Base-by-base conservation (phyloP, 2,113 vertebrate genomes). In the Limanda limanda region DNA sequence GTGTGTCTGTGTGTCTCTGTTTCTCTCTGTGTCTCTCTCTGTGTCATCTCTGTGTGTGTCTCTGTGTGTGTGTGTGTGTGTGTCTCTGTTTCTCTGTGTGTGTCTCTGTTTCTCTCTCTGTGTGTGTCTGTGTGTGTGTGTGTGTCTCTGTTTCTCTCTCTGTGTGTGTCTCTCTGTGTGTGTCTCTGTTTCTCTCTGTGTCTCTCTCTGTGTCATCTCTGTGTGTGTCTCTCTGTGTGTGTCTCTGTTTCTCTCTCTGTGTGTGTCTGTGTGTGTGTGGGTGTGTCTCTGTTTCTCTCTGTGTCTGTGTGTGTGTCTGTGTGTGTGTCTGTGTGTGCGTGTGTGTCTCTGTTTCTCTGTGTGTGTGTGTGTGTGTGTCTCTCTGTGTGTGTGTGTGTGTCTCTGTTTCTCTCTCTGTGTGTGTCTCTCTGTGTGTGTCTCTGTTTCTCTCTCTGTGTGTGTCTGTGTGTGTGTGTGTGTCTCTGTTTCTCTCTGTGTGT, bases 261-360 rank as follows among this genome's bases (percentile, higher is more conserved):
- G 10, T 63, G 12, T 20, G n/a, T n/a, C n/a, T n/a, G n/a, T n/a
- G n/a, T n/a, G n/a, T n/a, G n/a, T n/a, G 11, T 58, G 12, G 25
- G 23, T 60, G 25, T 60, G 1, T 18, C 2, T 60, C 5, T 7
- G 31, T 31, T 0, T 6, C 1, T 31, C 31, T 18, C 2, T 17
- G 12, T 59, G 13, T 58, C 13, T 60, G 25, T 60, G 1, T 17
- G 25, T 25, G 14, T 45, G 1, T 17, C 5, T 17, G 11, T 58
- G 23, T 60, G 25, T 60, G 0, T 59, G 1, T 27, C 6, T 27
- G 15, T 42, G n/a, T 24, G 12, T 63, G 21, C 45, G 10, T 63
- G 12, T 20, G 97, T 99, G 71, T 94, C 97, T 37, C 98, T 7
- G 31, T 31, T 0, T 6, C 1, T 31, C 31, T 18, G 1, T 17